Evolutionary conservation across 2,888 invertebrate genomes (phyloP).

Genomic region (Tachina grossa): DNA sequence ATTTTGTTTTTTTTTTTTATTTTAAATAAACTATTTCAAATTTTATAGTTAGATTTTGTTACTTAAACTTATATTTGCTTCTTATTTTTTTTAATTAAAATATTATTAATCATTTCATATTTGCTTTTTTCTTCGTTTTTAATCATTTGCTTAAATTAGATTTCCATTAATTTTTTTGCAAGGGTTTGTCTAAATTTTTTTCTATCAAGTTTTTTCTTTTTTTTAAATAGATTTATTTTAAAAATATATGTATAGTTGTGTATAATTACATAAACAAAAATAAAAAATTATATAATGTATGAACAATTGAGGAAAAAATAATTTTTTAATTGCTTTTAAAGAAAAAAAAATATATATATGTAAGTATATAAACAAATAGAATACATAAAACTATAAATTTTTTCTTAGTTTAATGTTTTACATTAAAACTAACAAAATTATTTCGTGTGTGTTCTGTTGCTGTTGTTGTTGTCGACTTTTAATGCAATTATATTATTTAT

Average conservation of each 20-base stretch:
- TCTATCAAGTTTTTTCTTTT: background rate
- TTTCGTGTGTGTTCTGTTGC: constrained; percentile 46
- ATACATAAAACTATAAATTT: background rate
- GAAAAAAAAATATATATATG: background rate
- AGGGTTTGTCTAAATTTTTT: constrained; percentile 27
- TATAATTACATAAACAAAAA: constrained; percentile 20
- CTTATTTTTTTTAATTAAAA: constrained; percentile 18
- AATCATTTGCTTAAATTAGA: constrained; percentile 32
- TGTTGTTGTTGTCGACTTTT: constrained; percentile 42
- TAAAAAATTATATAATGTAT: background rate
- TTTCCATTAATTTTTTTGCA: constrained; percentile 26
- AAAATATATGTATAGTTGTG: constrained; percentile 16
- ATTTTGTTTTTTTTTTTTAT: constrained; percentile 31
- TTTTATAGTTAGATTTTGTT: constrained; percentile 59
- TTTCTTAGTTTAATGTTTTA: constrained; percentile 28
- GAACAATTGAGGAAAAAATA: constrained; percentile 30
- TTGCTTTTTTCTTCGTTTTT: constrained; percentile 47
- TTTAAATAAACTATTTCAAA: constrained; percentile 66
- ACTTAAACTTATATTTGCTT: constrained; percentile 52
- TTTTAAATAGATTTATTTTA: constrained; percentile 3
- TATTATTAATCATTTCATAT: constrained; percentile 31
- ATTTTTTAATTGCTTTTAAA: constrained; percentile 8
- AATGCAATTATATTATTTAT: constrained; percentile 70
- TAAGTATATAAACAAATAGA: constrained; percentile 1
- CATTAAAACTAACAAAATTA: constrained; percentile 43